Conservation (phyloP, 2,888 invertebrate species). For the Acrocyrtus sp. region DNA sequence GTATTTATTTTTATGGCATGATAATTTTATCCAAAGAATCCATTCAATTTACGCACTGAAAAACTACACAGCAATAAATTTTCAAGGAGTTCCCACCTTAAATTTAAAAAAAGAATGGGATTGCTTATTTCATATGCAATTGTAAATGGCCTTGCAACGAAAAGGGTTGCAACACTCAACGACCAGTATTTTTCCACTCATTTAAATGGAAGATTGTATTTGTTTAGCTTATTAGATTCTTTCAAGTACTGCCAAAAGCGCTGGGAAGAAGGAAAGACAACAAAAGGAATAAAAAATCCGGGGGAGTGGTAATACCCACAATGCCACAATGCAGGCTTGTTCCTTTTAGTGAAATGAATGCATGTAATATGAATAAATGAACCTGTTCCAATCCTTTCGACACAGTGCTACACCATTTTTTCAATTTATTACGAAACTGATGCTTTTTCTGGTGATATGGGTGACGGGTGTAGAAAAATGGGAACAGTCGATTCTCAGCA, state of each 20-base stretch:
- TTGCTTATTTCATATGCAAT: not conserved
- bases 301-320: not conserved
- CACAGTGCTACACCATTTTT: constrained; percentile 50
- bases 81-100: not conserved
- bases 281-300: not conserved
- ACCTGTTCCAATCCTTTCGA: constrained; percentile 56
- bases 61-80: not conserved
- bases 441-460: not conserved
- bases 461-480: constrained; percentile 11
- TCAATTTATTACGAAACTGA: constrained; percentile 4
- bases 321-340: no score
- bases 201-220: not conserved
- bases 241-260: constrained; percentile 15
- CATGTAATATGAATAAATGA: constrained; percentile 40
- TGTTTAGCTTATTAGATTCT: not conserved
- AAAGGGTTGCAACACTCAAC: not conserved
- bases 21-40: no score
- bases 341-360: not conserved
- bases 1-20: no score
- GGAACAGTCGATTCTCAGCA: constrained; percentile 22
- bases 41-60: not conserved
- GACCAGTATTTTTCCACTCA: not conserved
- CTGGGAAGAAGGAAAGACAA: constrained; percentile 18
- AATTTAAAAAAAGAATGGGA: no score
- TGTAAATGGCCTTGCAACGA: not conserved